Evolutionary conservation across 2,888 invertebrate species (phyloP).

Genomic region (Drosophila rubida): DNA sequence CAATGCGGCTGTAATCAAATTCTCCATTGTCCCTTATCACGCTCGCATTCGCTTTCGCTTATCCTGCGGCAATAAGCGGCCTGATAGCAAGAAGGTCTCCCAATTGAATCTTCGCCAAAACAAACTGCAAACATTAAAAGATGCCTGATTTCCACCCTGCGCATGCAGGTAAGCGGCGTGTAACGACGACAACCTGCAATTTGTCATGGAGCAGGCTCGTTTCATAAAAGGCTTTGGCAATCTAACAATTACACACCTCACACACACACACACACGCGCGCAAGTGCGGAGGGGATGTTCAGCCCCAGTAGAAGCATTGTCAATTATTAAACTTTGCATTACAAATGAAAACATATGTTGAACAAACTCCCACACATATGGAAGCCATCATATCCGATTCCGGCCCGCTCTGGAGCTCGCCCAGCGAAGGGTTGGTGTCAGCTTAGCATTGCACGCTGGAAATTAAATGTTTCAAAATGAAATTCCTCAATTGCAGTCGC

Average conservation of each 20-base stretch:
- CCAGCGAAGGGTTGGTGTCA: slow-evolving; percentile 41
- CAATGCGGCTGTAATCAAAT: slow-evolving; percentile 65
- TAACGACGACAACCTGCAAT: slow-evolving; percentile 56
- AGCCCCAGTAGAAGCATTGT: slow-evolving; percentile 63
- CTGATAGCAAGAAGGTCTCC: slow-evolving; percentile 2
- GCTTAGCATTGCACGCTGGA: slow-evolving; percentile 68
- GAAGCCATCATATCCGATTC: slow-evolving; percentile 73
- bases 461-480: slow-evolving; percentile 81
- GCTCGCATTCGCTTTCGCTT: neutral
- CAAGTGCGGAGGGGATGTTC: slow-evolving; percentile 12
- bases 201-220: slow-evolving; percentile 65
- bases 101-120: neutral
- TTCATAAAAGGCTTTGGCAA: slow-evolving; percentile 58
- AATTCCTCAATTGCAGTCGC: slow-evolving; percentile 80
- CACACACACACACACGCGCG: slow-evolving; percentile 10
- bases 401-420: slow-evolving; percentile 50
- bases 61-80: neutral
- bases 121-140: neutral
- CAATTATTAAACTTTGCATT: slow-evolving; percentile 80
- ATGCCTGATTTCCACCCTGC: slow-evolving; percentile 3
- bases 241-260: slow-evolving; percentile 73
- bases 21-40: slow-evolving; percentile 33
- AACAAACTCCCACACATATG: slow-evolving; percentile 52
- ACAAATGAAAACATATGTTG: slow-evolving; percentile 80
- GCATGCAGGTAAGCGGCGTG: slow-evolving; percentile 29